These are phyloP conservation scores for Girardia tigrina DNA, from an alignment of 2,888 invertebrate species.

Conservation along the genomic window DNA sequence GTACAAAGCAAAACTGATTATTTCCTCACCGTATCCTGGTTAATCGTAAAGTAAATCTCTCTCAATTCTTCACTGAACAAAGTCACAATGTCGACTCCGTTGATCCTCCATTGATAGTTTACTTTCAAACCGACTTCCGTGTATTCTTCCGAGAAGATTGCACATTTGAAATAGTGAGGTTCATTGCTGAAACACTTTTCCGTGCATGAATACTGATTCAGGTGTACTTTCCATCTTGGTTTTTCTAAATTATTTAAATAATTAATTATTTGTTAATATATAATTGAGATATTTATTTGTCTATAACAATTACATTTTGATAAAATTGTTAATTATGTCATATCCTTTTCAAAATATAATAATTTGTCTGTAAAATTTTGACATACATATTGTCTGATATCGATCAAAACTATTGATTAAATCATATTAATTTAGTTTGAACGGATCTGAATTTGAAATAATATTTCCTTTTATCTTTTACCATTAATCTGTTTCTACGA, in stretches of 20 bases:
- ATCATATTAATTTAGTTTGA: too few species aligned
- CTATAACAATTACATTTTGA: too few species aligned
- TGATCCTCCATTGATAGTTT: slow-evolving; percentile 5
- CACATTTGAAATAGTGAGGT: background rate
- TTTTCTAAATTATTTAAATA: slow-evolving; percentile 15
- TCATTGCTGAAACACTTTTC: slow-evolving; percentile 6
- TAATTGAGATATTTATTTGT: too few species aligned
- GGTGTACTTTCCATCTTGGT: background rate
- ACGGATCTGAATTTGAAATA: too few species aligned
- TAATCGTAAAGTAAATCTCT: background rate
- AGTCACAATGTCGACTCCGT: background rate
- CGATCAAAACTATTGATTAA: too few species aligned
- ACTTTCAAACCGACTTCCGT: background rate
- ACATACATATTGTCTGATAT: too few species aligned
- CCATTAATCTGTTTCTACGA: too few species aligned
- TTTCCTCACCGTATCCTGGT: background rate
- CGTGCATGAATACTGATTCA: background rate
- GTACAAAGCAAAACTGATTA: background rate
- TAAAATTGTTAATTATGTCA: too few species aligned
- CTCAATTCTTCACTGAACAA: slow-evolving; percentile 8
- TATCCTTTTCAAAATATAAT: too few species aligned
- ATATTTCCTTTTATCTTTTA: too few species aligned
- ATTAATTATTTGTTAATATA: too few species aligned
- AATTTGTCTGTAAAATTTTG: too few species aligned
- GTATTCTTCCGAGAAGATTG: slow-evolving; percentile 11